Evolutionary conservation across 1,140 invertebrate genomes (phyloP).

Genomic region (Drosophila subpulchrella): DNA sequence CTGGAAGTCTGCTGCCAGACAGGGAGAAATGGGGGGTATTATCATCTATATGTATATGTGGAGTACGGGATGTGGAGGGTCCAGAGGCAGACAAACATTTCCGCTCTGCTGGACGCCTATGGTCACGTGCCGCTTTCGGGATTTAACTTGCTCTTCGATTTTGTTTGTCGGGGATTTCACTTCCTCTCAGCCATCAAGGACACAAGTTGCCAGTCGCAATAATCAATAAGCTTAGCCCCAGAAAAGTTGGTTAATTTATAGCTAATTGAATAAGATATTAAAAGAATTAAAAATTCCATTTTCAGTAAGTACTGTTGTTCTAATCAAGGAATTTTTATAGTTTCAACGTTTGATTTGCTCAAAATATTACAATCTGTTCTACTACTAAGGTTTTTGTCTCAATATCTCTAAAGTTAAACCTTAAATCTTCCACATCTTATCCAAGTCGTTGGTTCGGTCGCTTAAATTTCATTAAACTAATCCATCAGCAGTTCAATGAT

Average conservation of each 20-base stretch:
- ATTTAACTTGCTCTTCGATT: constrained; percentile 41
- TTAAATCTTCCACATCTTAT: neutral
- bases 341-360: too few relatives aligned
- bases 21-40: neutral
- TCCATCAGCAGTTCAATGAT: constrained; percentile 56
- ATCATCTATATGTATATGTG: too few relatives aligned
- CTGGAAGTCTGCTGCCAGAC: constrained; percentile 22
- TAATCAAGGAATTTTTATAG: too few relatives aligned
- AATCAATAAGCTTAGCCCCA: constrained; percentile 48
- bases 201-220: constrained; percentile 7
- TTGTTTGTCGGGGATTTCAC: constrained; percentile 30
- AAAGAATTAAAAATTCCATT: neutral
- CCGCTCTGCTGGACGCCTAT: constrained; percentile 54
- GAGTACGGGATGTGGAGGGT: neutral
- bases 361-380: too few relatives aligned
- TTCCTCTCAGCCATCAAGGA: constrained; percentile 42
- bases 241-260: neutral
- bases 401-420: neutral
- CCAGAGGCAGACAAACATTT: constrained; percentile 52
- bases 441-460: constrained; percentile 5
- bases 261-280: neutral
- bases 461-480: constrained; percentile 68
- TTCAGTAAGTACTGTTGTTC: too few relatives aligned
- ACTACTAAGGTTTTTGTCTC: too few relatives aligned
- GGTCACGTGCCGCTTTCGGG: constrained; percentile 51